These are phyloP conservation scores for Brachionus angularis DNA, from an alignment of 1,140 invertebrate species.

Conservation along the genomic window DNA sequence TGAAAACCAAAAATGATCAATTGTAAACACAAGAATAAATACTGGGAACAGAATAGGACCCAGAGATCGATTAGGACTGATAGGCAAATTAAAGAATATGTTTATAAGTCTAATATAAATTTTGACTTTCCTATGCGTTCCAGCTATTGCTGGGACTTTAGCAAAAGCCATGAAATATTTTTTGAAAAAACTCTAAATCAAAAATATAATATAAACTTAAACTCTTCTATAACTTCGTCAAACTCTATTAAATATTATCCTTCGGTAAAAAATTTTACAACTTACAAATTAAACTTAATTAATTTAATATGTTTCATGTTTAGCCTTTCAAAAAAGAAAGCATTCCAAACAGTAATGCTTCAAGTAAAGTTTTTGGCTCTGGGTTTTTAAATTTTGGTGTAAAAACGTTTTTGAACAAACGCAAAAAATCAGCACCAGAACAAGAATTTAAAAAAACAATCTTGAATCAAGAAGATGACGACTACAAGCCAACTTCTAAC, in stretches of 20 bases:
- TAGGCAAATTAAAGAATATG: background rate
- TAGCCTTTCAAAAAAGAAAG: slow-evolving; percentile 18
- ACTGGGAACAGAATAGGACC: background rate
- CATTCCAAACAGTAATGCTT: background rate
- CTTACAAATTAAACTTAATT: background rate
- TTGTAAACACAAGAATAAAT: too few species aligned
- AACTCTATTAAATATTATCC: too few species aligned
- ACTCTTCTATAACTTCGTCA: too few species aligned
- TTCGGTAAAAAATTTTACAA: too few species aligned
- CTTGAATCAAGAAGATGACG: background rate
- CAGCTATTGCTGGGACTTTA: background rate
- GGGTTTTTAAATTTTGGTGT: background rate
- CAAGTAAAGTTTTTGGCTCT: background rate
- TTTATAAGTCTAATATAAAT: background rate
- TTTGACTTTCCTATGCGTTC: background rate
- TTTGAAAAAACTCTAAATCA: too few species aligned
- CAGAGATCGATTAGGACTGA: background rate
- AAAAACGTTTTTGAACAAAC: slow-evolving; percentile 5
- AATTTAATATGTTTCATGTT: background rate
- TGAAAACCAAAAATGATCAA: too few species aligned
- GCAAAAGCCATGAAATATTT: background rate
- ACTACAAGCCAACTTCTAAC: background rate
- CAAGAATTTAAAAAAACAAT: background rate
- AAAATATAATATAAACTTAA: too few species aligned
- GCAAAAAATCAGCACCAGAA: slow-evolving; percentile 37